phyloP scores from a whole-genome alignment of 2,797 vertebrate genomes.

The Gorsachius magnificus region DNA sequence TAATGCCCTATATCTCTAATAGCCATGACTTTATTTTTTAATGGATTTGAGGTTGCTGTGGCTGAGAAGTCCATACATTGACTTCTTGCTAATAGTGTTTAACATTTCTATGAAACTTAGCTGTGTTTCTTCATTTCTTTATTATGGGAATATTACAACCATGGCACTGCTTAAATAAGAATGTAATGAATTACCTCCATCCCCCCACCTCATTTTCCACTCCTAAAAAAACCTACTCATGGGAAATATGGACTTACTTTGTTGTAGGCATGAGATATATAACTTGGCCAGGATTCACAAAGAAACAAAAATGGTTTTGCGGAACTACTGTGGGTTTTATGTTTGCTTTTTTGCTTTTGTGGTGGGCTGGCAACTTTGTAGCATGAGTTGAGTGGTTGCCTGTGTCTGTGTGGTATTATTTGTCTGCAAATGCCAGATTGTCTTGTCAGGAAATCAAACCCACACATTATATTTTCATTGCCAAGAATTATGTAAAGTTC shows the following conservation, averaged over 20 bases:
- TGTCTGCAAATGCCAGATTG: constrained; percentile 23
- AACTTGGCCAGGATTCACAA: neutral
- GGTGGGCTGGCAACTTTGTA: neutral
- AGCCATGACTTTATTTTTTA: neutral
- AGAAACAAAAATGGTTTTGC: neutral
- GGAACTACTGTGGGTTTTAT: neutral
- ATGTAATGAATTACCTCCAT: neutral
- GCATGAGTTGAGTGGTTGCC: neutral
- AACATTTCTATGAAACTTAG: neutral
- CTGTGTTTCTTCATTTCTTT: neutral
- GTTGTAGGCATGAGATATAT: neutral
- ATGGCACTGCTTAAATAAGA: neutral
- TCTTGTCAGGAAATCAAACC: constrained; percentile 34
- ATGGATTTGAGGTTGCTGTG: constrained; percentile 15
- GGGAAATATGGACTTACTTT: neutral
- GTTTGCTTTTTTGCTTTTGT: constrained; percentile 1
- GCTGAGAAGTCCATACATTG: neutral
- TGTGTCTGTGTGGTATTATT: neutral
- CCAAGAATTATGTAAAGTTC: constrained; percentile 27
- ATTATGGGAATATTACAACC: neutral
- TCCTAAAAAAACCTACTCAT: neutral
- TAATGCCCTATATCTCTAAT: neutral
- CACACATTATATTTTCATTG: neutral
- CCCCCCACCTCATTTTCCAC: neutral
- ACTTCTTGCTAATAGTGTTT: constrained; percentile 1